Conservation (phyloP, 2,113 vertebrate species). For the Tragelaphus imberbis region DNA sequence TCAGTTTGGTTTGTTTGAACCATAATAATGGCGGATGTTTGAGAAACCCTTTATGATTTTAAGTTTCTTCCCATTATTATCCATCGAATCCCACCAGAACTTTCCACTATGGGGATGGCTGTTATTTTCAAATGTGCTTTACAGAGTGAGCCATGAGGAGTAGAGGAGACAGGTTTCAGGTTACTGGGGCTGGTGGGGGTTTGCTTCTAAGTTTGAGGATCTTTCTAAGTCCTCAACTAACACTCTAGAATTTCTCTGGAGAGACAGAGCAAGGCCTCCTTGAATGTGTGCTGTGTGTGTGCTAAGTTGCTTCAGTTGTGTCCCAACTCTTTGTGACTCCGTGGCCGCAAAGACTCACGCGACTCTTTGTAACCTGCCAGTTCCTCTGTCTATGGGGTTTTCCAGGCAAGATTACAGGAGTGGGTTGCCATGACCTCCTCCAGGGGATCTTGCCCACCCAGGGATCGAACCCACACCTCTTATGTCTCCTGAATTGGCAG, state of each 20-base stretch:
- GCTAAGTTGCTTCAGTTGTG: not conserved
- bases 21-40: not conserved
- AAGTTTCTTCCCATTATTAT: not conserved
- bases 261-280: not conserved
- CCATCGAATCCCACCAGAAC: not conserved
- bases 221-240: not conserved
- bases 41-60: not conserved
- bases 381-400: not conserved
- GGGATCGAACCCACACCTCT: not conserved
- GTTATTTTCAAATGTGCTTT: not conserved
- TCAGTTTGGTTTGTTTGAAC: not conserved
- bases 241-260: not conserved
- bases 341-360: not conserved
- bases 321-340: not conserved
- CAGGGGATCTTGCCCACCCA: not conserved
- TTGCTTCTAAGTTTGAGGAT: not conserved
- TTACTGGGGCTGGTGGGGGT: not conserved
- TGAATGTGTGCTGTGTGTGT: not conserved
- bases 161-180: not conserved
- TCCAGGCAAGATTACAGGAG: not conserved
- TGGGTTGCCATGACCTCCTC: not conserved
- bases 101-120: fast-evolving
- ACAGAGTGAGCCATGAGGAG: not conserved
- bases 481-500: not conserved
- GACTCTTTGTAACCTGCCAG: not conserved